phyloP scores from a whole-genome alignment of 2,888 invertebrate species.

The Drosophila barbarae region DNA sequence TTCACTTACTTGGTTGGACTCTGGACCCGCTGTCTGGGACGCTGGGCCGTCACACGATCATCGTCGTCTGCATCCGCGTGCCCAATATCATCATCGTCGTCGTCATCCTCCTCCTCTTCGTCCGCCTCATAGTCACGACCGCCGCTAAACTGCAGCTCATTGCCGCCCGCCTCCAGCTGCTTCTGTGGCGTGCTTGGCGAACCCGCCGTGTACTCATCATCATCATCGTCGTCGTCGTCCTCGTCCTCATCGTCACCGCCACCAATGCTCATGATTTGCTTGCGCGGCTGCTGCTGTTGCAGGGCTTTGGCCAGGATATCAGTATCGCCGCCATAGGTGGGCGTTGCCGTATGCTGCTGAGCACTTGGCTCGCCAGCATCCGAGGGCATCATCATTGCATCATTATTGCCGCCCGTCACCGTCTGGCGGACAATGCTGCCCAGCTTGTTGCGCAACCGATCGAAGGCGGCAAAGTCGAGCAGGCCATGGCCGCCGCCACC shows the following conservation, averaged over 20 bases:
- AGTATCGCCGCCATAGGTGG: conserved; percentile 89
- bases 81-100: conserved; percentile 26
- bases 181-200: conserved; percentile 45
- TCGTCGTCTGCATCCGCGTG: conserved; percentile 38
- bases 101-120: conserved; percentile 43
- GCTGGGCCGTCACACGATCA: conserved; percentile 46
- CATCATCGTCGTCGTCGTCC: conserved; percentile 30
- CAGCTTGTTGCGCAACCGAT: conserved; percentile 82
- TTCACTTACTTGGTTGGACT: conserved; percentile 79
- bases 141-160: conserved; percentile 48
- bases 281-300: conserved; percentile 56
- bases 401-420: conserved; percentile 66
- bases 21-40: conserved; percentile 60
- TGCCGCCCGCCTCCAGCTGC: conserved; percentile 19
- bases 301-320: conserved; percentile 84
- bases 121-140: conserved; percentile 59
- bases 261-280: conserved; percentile 73
- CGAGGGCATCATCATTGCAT: conserved; percentile 59
- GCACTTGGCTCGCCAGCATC: conserved; percentile 62
- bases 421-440: conserved; percentile 85
- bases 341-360: conserved; percentile 77
- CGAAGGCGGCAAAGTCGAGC: conserved; percentile 81
- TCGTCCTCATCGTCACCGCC: conserved; percentile 64
- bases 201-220: conserved; percentile 28
- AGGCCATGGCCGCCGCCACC: conserved; percentile 53